Base-by-base conservation (phyloP, 2,113 vertebrate genomes). In the Misgurnus anguillicaudatus region DNA sequence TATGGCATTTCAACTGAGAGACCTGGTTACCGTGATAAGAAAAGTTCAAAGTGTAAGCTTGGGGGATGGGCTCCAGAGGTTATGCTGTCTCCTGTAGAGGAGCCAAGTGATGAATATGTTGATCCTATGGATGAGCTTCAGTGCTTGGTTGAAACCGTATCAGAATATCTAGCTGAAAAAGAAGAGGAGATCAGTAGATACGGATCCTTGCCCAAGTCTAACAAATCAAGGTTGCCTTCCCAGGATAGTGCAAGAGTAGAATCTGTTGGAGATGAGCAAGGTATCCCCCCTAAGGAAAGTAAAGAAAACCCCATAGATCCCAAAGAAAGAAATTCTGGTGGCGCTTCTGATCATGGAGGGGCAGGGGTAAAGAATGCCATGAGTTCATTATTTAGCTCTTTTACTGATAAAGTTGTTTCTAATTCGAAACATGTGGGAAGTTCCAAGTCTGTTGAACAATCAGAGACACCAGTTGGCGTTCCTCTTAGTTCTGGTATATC, bases 111-210 rank as follows among this genome's bases (percentile, higher is more conserved):
- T 77, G 93, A 94, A 84, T 96, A 94, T 82, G 87, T 95, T 24
- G 94, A 98, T 85, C 89, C 96, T 0, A 96, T 98, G 89, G 95
- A 95, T 91, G 95, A 98, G 80, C 94, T 99, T 74, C 97, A 99
- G 76, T 97, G 94, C 91, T 91, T 99, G 14, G 95, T 99, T 82
- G 95, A 98, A 88, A 95, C 95, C 0, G 97, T 99, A 63, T 99
- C 97, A 74, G 97, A 98, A 87, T 99, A 99, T 84, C 93, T 99
- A 78, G 96, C 95, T 81, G 97, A 97, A 88, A 99, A 99, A 86
- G 97, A 99, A 85, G 94, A 99, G 80, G 97, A 99, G 91, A 97
- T 98, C 75, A 98, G 90, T 80, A 96, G 92, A 73, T 97, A 96
- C 82, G 92, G 92, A 77, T 91, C 93, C 0, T 85, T 98, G 85